A percentile compares a stretch with the other conserved stretches of the same genome.
Conservation (phyloP, 2,888 invertebrate genomes). For the Mimas tiliae region DNA sequence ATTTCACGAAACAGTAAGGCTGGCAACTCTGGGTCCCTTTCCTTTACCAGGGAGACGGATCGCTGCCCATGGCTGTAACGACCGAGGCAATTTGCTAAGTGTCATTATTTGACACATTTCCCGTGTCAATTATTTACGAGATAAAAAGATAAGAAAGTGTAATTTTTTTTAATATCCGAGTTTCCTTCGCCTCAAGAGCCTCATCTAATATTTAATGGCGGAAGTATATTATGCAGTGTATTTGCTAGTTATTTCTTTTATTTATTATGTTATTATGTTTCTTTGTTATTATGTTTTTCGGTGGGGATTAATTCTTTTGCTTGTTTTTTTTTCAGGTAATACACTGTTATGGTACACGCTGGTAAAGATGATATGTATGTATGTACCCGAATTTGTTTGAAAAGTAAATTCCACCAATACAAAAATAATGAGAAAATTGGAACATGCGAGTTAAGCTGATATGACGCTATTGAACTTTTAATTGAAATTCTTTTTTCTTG, state of each 20-base stretch:
- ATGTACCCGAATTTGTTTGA: neutral
- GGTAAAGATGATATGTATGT: neutral
- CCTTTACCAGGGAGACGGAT: neutral
- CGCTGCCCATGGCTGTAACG: neutral
- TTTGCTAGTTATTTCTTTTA: neutral
- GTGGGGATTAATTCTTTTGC: neutral
- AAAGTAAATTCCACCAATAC: too few species aligned
- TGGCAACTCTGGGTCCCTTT: neutral
- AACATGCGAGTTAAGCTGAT: too few species aligned
- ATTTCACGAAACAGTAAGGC: neutral
- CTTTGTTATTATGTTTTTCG: neutral
- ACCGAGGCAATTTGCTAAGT: conserved; percentile 17
- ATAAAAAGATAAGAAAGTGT: conserved; percentile 6
- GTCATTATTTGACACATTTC: conserved; percentile 19
- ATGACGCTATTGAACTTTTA: too few species aligned
- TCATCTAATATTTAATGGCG: neutral
- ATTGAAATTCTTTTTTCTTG: too few species aligned
- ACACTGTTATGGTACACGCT: neutral
- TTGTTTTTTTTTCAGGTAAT: conserved; percentile 14
- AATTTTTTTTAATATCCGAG: conserved; percentile 2
- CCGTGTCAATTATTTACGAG: conserved; percentile 7
- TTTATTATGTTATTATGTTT: conserved; percentile 1
- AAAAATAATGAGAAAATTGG: too few species aligned
- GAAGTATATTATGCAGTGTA: neutral
- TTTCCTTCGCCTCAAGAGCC: neutral